Evolutionary conservation across 2,888 invertebrate genomes (phyloP).

Genomic region (Gasteruption jaculator): DNA sequence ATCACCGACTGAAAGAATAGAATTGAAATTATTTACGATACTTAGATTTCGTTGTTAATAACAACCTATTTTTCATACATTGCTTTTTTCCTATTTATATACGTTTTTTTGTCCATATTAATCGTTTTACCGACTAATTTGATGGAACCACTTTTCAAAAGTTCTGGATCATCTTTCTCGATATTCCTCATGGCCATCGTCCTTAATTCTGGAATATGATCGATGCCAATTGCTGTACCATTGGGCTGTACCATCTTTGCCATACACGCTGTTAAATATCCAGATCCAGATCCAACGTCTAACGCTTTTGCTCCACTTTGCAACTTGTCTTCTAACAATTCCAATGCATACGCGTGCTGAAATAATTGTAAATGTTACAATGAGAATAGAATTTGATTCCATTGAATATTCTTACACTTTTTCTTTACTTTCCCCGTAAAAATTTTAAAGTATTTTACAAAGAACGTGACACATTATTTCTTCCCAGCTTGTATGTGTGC

Average conservation of each 20-base stretch:
- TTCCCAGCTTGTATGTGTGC: no score
- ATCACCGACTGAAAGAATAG: slow-evolving; percentile 68
- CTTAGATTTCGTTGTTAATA: no score
- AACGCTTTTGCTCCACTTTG: slow-evolving; percentile 72
- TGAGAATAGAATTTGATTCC: neutral
- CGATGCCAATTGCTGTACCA: slow-evolving; percentile 77
- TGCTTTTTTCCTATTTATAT: no score
- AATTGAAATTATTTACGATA: neutral
- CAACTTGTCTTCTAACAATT: slow-evolving; percentile 75
- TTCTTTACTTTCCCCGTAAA: no score
- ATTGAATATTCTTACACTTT: no score
- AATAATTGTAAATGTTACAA: no score
- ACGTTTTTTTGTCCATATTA: no score
- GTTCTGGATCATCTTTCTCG: slow-evolving; percentile 64
- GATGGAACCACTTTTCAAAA: slow-evolving; percentile 66
- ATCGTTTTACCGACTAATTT: slow-evolving; percentile 70
- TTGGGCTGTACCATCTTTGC: slow-evolving; percentile 73
- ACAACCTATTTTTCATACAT: no score
- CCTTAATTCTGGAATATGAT: slow-evolving; percentile 83
- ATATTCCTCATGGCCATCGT: slow-evolving; percentile 74
- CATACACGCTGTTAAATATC: slow-evolving; percentile 90
- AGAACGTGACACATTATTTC: no score
- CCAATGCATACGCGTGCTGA: slow-evolving; percentile 88
- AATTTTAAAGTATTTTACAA: no score
- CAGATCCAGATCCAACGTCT: slow-evolving; percentile 93